Conservation (phyloP, 2,888 invertebrate genomes). For the Pachymerium ferrugineum region DNA sequence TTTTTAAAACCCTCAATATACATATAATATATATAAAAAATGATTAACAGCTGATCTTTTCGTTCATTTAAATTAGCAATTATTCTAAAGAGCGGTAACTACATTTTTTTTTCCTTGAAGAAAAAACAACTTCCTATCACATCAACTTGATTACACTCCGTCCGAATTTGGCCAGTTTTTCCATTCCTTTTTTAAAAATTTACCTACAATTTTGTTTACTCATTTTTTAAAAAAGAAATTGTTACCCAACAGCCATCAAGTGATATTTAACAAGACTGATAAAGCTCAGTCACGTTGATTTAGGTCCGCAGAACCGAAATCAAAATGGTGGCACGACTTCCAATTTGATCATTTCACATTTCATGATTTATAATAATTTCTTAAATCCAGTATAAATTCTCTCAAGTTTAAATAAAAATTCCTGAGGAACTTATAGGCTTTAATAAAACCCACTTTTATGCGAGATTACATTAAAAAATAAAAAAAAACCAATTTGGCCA, state of each 20-base stretch:
- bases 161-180: neutral
- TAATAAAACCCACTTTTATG: neutral
- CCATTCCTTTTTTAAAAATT: neutral
- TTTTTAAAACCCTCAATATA: neutral
- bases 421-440: neutral
- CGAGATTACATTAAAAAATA: neutral
- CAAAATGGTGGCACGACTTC: neutral
- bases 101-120: no score
- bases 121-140: neutral
- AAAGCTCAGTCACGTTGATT: slow-evolving; percentile 11
- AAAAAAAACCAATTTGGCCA: neutral
- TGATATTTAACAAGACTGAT: slow-evolving; percentile 2
- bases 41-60: neutral
- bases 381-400: neutral
- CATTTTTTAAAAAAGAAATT: neutral
- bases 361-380: neutral
- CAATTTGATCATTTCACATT: neutral
- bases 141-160: neutral
- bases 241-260: neutral
- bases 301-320: neutral
- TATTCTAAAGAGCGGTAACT: neutral
- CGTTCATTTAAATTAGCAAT: neutral
- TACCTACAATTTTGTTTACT: neutral
- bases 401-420: neutral
- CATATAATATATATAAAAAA: neutral